These are phyloP conservation scores for Dendrolimus kikuchii DNA, from an alignment of 1,140 invertebrate species.

Conservation along the genomic window DNA sequence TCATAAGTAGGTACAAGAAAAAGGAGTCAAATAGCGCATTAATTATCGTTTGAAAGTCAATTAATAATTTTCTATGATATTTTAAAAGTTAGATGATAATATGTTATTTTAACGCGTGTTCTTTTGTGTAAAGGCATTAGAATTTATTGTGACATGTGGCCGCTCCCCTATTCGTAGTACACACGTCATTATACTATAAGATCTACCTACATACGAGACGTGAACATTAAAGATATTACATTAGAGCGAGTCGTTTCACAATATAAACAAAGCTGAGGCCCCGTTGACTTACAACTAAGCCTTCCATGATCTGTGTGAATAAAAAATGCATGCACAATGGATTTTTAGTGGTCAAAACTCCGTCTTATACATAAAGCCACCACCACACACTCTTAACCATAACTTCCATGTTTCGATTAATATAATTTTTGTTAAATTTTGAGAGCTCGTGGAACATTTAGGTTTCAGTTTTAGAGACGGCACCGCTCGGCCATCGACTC, in stretches of 20 bases:
- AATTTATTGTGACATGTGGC: too few species aligned
- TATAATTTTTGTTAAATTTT: constrained; percentile 57
- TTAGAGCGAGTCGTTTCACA: constrained; percentile 23
- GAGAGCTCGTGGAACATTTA: constrained; percentile 34
- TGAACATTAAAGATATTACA: constrained; percentile 3
- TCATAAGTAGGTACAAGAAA: too few species aligned
- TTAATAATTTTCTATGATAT: too few species aligned
- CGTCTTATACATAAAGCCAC: constrained; percentile 57
- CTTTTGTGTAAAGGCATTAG: too few species aligned
- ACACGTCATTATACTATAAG: too few species aligned
- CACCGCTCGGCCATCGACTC: constrained; percentile 12
- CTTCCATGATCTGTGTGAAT: constrained; percentile 54
- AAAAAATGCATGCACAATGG: constrained; percentile 57
- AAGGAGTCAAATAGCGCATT: too few species aligned
- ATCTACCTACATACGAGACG: too few species aligned
- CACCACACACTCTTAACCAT: constrained; percentile 71
- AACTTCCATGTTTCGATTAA: constrained; percentile 55
- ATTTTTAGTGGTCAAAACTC: constrained; percentile 46
- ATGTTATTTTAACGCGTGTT: too few species aligned
- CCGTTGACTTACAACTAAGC: constrained; percentile 53
- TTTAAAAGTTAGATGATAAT: too few species aligned
- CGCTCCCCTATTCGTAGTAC: too few species aligned
- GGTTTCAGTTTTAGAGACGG: constrained; percentile 29
- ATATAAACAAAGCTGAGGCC: constrained; percentile 49
- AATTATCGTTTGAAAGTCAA: too few species aligned